Evolutionary conservation across 2,113 vertebrate species (phyloP).

Genomic region (Dascyllus trimaculatus): DNA sequence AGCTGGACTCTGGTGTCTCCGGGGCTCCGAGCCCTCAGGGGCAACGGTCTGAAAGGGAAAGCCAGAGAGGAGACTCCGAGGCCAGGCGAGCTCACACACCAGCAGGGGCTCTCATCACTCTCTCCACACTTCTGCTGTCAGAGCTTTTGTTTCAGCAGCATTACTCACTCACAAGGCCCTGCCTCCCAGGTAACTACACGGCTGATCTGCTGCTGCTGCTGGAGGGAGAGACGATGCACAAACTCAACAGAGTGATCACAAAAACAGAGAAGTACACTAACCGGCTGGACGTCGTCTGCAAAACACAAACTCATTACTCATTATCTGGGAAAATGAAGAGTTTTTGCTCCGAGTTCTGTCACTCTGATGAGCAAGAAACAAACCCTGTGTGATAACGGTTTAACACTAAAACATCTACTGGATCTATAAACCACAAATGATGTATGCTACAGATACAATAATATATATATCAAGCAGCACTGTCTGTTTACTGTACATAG

Average conservation of each 20-base stretch:
- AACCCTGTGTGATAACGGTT: no score
- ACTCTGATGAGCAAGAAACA: not conserved
- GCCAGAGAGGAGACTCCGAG: constrained; percentile 54
- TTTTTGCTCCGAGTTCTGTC: no score
- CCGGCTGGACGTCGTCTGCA: not conserved
- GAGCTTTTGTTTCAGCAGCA: constrained; percentile 90
- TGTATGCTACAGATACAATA: no score
- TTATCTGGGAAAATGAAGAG: not conserved
- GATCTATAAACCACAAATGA: no score
- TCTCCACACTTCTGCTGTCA: constrained; percentile 99
- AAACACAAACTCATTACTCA: not conserved
- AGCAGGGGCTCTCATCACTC: constrained; percentile 93
- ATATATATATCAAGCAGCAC: no score
- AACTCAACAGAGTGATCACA: constrained; percentile 1
- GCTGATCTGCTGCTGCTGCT: constrained; percentile 57
- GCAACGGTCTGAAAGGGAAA: constrained; percentile 66
- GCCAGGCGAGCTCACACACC: constrained; percentile 77
- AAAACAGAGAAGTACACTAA: not conserved
- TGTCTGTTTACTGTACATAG: no score
- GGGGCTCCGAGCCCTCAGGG: constrained; percentile 49
- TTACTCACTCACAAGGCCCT: constrained; percentile 90
- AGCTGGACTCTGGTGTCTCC: constrained; percentile 21
- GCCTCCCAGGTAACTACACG: constrained; percentile 94
- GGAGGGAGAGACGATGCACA: constrained; percentile 8
- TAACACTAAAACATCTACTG: no score